phyloP scores from a whole-genome alignment of 2,888 invertebrate species.

The Drosophila mimica region DNA sequence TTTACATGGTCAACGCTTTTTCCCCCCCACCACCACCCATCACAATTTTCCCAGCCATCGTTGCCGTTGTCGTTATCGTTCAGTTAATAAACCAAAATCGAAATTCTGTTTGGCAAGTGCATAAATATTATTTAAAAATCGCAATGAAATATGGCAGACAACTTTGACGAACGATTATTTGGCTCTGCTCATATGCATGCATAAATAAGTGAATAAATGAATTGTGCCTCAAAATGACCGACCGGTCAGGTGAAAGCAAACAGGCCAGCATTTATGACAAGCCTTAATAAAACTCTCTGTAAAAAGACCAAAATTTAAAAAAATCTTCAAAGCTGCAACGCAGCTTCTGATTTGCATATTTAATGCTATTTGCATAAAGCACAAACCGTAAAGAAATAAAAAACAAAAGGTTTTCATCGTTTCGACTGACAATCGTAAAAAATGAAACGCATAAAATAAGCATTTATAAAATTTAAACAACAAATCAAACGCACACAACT shows the following conservation, averaged over 20 bases:
- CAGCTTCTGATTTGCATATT: constrained; percentile 68
- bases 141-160: constrained; percentile 70
- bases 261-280: constrained; percentile 30
- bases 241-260: constrained; percentile 33
- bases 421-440: not conserved
- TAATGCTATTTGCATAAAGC: constrained; percentile 71
- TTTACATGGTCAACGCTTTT: constrained; percentile 59
- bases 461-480: not conserved
- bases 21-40: not conserved
- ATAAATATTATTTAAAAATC: constrained; percentile 76
- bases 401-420: not conserved
- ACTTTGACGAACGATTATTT: constrained; percentile 58
- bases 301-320: constrained; percentile 60
- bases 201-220: constrained; percentile 68
- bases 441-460: not conserved
- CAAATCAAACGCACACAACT: not conserved
- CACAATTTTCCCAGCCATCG: constrained; percentile 39
- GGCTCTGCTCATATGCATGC: constrained; percentile 16
- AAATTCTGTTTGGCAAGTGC: constrained; percentile 57
- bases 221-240: constrained; percentile 24
- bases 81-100: constrained; percentile 75
- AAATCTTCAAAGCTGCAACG: constrained; percentile 51
- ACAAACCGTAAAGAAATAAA: constrained; percentile 38
- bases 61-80: constrained; percentile 9
- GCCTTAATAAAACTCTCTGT: constrained; percentile 26